Evolutionary conservation across 2,797 vertebrate genomes (phyloP).

Genomic region (Phoeniculus purpureus): DNA sequence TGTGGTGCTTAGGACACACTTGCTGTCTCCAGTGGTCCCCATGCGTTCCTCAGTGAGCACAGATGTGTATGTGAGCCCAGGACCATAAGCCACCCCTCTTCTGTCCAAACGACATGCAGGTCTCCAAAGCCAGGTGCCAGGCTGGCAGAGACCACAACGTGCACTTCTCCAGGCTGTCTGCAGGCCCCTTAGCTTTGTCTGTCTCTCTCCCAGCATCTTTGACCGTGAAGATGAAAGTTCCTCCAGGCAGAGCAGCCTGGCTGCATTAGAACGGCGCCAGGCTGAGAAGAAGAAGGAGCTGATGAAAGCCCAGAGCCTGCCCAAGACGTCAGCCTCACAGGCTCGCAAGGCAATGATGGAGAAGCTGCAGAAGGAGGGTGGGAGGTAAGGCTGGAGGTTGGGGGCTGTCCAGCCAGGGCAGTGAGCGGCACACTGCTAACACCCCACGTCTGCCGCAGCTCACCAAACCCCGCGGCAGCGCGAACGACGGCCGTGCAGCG

Average conservation of each 20-base stretch:
- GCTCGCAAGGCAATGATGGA: conserved; percentile 96
- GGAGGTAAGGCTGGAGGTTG: conserved; percentile 63
- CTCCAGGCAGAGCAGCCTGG: conserved; percentile 81
- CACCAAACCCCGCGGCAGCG: conserved; percentile 76
- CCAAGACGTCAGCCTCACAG: conserved; percentile 90
- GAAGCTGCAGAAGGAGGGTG: conserved; percentile 91
- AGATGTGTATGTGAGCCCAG: background rate
- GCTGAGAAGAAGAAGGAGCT: conserved; percentile 92
- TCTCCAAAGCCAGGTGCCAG: background rate
- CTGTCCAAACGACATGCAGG: background rate
- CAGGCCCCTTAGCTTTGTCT: background rate
- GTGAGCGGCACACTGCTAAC: rapidly evolving
- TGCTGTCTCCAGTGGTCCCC: background rate
- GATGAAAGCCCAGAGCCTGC: conserved; percentile 92
- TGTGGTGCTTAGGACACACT: background rate
- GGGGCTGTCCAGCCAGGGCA: too few relatives aligned
- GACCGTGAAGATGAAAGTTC: conserved; percentile 89
- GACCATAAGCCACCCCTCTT: background rate
- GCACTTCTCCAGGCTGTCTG: background rate
- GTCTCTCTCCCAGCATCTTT: conserved; percentile 83
- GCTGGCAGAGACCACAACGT: background rate
- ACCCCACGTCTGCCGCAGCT: conserved; percentile 38
- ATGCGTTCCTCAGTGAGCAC: background rate
- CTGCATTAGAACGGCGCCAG: conserved; percentile 86
- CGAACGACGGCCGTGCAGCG: conserved; percentile 87